Conservation (phyloP, 1,140 invertebrate genomes). For the Acyrthosiphon pisum region DNA sequence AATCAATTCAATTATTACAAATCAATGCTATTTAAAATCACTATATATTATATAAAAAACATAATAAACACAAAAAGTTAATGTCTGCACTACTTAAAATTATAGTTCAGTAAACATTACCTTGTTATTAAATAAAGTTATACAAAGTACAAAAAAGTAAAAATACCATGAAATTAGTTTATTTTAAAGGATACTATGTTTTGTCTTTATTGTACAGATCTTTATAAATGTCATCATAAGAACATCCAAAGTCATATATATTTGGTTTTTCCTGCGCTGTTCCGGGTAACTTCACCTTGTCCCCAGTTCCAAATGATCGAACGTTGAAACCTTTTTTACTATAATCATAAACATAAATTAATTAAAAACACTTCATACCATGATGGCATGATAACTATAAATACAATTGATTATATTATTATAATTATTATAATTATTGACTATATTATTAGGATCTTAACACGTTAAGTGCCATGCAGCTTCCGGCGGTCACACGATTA, state of each 20-base stretch:
- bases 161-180: background rate
- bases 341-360: constrained; percentile 61
- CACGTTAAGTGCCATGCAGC: no score
- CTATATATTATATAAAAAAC: no score
- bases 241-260: constrained; percentile 95
- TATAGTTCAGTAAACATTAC: background rate
- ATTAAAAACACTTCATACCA: background rate
- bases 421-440: no score
- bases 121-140: no score
- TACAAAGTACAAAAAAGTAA: background rate
- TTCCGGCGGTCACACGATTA: no score
- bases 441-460: no score
- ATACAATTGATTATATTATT: background rate
- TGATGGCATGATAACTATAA: background rate
- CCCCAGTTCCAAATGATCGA: constrained; percentile 96
- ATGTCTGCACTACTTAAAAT: background rate
- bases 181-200: constrained; percentile 76
- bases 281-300: constrained; percentile 96
- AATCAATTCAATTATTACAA: background rate
- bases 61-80: background rate
- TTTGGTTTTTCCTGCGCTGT: constrained; percentile 94
- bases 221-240: constrained; percentile 97
- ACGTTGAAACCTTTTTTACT: constrained; percentile 97
- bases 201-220: constrained; percentile 90
- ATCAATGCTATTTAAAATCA: background rate